Base-by-base conservation (phyloP, 2,113 vertebrate genomes). In the Ictalurus punctatus region DNA sequence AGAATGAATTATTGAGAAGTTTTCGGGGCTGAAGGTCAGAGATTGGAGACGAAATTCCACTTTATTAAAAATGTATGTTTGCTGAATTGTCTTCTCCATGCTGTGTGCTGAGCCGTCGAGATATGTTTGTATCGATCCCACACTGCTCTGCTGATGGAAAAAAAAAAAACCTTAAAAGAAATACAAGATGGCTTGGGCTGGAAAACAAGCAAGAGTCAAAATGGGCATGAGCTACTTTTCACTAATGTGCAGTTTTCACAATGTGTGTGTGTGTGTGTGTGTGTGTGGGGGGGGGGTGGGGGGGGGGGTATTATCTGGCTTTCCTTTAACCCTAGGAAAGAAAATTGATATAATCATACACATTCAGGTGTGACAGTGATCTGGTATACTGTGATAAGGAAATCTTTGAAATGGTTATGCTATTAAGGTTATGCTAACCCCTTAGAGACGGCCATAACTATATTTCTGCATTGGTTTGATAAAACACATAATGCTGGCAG, bases 1-100 rank as follows among this genome's bases (percentile, higher is more conserved):
- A 65, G 91, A 88, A 94, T 96, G 93, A 95, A 96, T 96, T 95
- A 96, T 96, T 96, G 93, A 96, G 93, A 92, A 93, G 94, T 95
- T 95, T 95, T 94, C 93, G 93, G 91, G 93, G 89, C 95, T 95
- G 95, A 94, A 95, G 95, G 95, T 96, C 95, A 96, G 93, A 71
- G 92, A 90, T 83, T 90, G 90, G 88, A 88, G 44, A 88, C 88
- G 86, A 89, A 92, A 86, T 65, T 89, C 89, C 90, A 61, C 63
- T 56, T 93, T 92, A 96, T 96, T 94, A 96, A 96, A 96, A 95
- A 96, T 95, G 92, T 88, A 96, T 95, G 94, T 94, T 94, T 93
- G 93, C 91, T 92, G 95, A 93, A 95, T 95, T 95, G 95, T 95
- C 92, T 86, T 40, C 92, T 86, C 84, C 85, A 81, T 84, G 87